phyloP scores from a whole-genome alignment of 2,113 vertebrate species.

The Pipra filicauda region DNA sequence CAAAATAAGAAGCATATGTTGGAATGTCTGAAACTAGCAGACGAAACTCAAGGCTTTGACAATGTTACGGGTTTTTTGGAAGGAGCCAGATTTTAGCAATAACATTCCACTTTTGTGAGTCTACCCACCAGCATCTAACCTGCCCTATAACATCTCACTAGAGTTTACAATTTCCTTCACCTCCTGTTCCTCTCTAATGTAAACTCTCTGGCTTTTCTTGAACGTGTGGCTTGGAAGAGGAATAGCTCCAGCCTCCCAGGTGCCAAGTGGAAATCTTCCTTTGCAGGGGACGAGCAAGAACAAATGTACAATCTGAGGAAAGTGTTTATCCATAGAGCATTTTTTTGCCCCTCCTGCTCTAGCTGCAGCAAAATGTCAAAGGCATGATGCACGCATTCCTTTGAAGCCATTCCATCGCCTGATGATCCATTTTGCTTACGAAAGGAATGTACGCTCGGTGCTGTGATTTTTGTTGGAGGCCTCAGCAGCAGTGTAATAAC shows the following conservation, averaged over 20 bases:
- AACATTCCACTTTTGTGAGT: slow-evolving; percentile 62
- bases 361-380: slow-evolving; percentile 53
- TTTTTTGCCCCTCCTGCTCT: neutral
- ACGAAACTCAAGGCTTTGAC: slow-evolving; percentile 52
- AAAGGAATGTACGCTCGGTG: slow-evolving; percentile 22
- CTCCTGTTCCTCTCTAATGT: slow-evolving; percentile 50
- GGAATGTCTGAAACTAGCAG: slow-evolving; percentile 69
- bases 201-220: slow-evolving; percentile 56
- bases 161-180: slow-evolving; percentile 56
- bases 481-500: slow-evolving; percentile 38
- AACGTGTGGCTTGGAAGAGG: slow-evolving; percentile 8
- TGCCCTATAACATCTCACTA: slow-evolving; percentile 53
- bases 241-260: slow-evolving; percentile 6
- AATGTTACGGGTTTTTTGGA: slow-evolving; percentile 46
- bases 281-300: neutral
- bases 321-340: neutral
- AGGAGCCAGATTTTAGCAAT: slow-evolving; percentile 62
- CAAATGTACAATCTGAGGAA: neutral
- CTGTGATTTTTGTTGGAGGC: slow-evolving; percentile 57
- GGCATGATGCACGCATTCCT: slow-evolving; percentile 66
- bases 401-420: slow-evolving; percentile 51
- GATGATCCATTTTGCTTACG: slow-evolving; percentile 60
- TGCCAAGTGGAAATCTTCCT: slow-evolving; percentile 59
- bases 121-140: slow-evolving; percentile 60
- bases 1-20: slow-evolving; percentile 67